Percentiles rank a stretch among this genome's conserved stretches.
These are phyloP conservation scores for Lindbergichthys nudifrons DNA, from an alignment of 2,797 vertebrate genomes.

Conservation along the genomic window DNA sequence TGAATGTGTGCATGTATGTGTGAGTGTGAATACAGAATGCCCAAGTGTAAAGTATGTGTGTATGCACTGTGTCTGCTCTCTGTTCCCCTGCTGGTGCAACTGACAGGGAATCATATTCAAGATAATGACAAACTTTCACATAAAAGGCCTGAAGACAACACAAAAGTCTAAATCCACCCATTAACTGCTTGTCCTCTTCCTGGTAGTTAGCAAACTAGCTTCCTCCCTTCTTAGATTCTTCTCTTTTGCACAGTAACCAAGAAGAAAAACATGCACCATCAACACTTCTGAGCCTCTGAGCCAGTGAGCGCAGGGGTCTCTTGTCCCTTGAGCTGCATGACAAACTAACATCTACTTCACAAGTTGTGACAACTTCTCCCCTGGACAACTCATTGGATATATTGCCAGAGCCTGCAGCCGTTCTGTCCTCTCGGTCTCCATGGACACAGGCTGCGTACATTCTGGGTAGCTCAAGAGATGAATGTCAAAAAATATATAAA, in stretches of 20 bases:
- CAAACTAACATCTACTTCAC: slow-evolving; percentile 54
- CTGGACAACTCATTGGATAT: slow-evolving; percentile 55
- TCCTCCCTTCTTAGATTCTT: slow-evolving; percentile 5
- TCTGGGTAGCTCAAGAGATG: slow-evolving; percentile 50
- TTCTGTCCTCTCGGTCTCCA: slow-evolving; percentile 66
- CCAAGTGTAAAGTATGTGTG: too few species aligned
- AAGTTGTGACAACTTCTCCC: slow-evolving; percentile 67
- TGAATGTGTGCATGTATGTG: slow-evolving; percentile 3
- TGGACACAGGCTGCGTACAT: slow-evolving; percentile 57
- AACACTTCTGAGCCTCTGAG: slow-evolving; percentile 3
- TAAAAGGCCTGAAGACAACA: slow-evolving; percentile 37
- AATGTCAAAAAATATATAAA: slow-evolving; percentile 28
- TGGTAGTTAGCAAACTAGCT: slow-evolving; percentile 34
- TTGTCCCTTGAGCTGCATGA: slow-evolving; percentile 26
- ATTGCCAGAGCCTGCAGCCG: slow-evolving; percentile 57
- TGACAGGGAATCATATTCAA: slow-evolving; percentile 42
- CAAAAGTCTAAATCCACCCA: slow-evolving; percentile 2
- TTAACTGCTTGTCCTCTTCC: slow-evolving; percentile 2
- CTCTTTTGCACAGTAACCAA: slow-evolving; percentile 15
- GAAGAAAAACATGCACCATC: background rate
- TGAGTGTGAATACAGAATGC: background rate
- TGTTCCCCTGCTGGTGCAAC: slow-evolving; percentile 14
- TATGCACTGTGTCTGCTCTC: slow-evolving; percentile 1
- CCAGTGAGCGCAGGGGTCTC: slow-evolving; percentile 14
- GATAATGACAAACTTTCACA: slow-evolving; percentile 31